These are phyloP conservation scores for Plemyria rubiginata DNA, from an alignment of 2,888 invertebrate genomes.

Conservation along the genomic window DNA sequence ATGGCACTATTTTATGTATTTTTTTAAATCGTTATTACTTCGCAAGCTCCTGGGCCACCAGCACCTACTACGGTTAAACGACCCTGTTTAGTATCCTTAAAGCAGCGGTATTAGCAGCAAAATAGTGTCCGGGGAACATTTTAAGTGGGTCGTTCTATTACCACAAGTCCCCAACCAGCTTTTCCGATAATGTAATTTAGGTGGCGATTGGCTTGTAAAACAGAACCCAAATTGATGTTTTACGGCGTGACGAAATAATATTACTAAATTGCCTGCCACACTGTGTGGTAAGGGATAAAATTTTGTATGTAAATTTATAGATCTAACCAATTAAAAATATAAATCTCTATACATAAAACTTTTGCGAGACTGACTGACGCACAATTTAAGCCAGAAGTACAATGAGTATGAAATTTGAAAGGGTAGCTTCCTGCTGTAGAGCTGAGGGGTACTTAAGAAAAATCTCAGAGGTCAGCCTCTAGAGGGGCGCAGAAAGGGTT, in stretches of 20 bases:
- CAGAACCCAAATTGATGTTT: slow-evolving; percentile 37
- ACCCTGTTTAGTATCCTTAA: slow-evolving; percentile 53
- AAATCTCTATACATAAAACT: too few relatives aligned
- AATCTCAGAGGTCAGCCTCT: too few relatives aligned
- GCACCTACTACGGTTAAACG: slow-evolving; percentile 41
- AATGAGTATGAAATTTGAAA: too few relatives aligned
- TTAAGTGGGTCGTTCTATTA: slow-evolving; percentile 52
- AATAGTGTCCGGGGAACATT: slow-evolving; percentile 54
- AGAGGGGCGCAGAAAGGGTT: too few relatives aligned
- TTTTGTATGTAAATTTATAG: not conserved
- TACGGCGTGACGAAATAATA: slow-evolving; percentile 20
- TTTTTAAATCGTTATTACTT: not conserved
- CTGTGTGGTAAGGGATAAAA: too few relatives aligned
- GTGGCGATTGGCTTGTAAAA: slow-evolving; percentile 40
- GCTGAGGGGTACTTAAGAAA: too few relatives aligned
- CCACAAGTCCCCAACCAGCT: slow-evolving; percentile 40
- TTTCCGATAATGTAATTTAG: slow-evolving; percentile 42
- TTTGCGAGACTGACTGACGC: too few relatives aligned
- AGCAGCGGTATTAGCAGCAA: slow-evolving; percentile 53
- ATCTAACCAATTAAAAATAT: too few relatives aligned
- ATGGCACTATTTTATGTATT: not conserved
- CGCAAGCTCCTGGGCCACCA: slow-evolving; percentile 7
- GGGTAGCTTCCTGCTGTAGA: too few relatives aligned
- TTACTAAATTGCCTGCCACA: slow-evolving; percentile 6
- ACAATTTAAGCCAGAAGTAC: too few relatives aligned